Evolutionary conservation across 1,140 invertebrate genomes (phyloP).

Genomic region (Polyergus mexicanus): DNA sequence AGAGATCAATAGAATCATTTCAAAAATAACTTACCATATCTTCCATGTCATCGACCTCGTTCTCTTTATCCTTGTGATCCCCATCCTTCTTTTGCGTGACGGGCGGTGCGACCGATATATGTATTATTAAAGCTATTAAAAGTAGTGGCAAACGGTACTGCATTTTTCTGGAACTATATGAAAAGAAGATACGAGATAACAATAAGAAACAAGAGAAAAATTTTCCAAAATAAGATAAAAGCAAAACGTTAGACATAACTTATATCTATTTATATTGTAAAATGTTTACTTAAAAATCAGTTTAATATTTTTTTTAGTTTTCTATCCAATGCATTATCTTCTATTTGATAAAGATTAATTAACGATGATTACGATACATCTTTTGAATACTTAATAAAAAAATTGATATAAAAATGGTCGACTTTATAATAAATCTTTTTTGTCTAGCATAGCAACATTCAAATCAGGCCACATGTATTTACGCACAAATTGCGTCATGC

Average conservation of each 20-base stretch:
- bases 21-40: conserved; percentile 64
- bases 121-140: conserved; percentile 71
- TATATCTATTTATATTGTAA: neutral
- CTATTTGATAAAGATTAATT: neutral
- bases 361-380: neutral
- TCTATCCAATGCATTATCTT: neutral
- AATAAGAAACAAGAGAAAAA: neutral
- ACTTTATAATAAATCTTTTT: neutral
- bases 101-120: conserved; percentile 81
- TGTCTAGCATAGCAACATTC: neutral
- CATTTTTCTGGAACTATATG: conserved; percentile 65
- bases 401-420: neutral
- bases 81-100: conserved; percentile 78
- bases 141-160: conserved; percentile 52
- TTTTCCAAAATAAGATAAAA: conserved; percentile 4
- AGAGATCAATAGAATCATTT: neutral
- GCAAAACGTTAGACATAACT: neutral
- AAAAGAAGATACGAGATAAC: neutral
- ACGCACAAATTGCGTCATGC: neutral
- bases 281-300: neutral
- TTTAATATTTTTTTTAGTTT: neutral
- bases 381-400: neutral
- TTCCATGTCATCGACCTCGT: conserved; percentile 66
- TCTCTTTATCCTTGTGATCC: conserved; percentile 57
- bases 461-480: neutral